A percentile compares a stretch with the other conserved stretches of the same genome.
These are phyloP conservation scores for Corydoras sp. DNA, from an alignment of 2,113 vertebrate species.

Conservation along the genomic window DNA sequence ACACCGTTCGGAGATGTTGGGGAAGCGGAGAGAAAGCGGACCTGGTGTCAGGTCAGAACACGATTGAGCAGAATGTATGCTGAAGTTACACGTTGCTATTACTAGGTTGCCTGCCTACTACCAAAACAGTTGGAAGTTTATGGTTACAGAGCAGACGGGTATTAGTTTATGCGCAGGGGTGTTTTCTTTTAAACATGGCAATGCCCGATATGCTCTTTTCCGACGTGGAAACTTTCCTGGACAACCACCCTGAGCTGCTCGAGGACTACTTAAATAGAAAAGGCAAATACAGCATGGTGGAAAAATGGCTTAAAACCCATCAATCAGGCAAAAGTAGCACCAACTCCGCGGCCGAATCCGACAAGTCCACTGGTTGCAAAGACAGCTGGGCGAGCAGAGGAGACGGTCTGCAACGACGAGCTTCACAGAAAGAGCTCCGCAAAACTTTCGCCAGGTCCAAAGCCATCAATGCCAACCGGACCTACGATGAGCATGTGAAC, in stretches of 20 bases:
- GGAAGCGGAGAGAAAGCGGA: slow-evolving; percentile 7
- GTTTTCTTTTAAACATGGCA: slow-evolving; percentile 66
- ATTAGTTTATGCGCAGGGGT: neutral
- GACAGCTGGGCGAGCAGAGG: slow-evolving; percentile 67
- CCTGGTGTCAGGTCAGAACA: slow-evolving; percentile 15
- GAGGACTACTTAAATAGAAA: slow-evolving; percentile 86
- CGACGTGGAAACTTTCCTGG: slow-evolving; percentile 94
- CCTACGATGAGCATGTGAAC: slow-evolving; percentile 92
- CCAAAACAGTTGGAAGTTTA: slow-evolving; percentile 1
- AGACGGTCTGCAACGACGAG: slow-evolving; percentile 75
- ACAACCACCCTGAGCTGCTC: slow-evolving; percentile 83
- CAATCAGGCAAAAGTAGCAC: slow-evolving; percentile 57
- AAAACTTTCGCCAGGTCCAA: slow-evolving; percentile 95
- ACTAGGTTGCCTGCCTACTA: neutral
- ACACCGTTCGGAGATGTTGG: slow-evolving; percentile 7
- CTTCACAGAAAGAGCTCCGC: slow-evolving; percentile 91
- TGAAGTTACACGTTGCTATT: slow-evolving; percentile 15
- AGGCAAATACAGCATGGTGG: slow-evolving; percentile 79
- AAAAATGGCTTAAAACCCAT: slow-evolving; percentile 86
- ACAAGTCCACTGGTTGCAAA: slow-evolving; percentile 56
- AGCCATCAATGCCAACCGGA: slow-evolving; percentile 87
- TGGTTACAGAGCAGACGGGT: neutral
- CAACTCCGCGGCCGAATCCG: slow-evolving; percentile 47
- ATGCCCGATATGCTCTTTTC: slow-evolving; percentile 76
- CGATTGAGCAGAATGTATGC: slow-evolving; percentile 9